phyloP scores from a whole-genome alignment of 2,797 vertebrate genomes.

The Enteromius viviparus region DNA sequence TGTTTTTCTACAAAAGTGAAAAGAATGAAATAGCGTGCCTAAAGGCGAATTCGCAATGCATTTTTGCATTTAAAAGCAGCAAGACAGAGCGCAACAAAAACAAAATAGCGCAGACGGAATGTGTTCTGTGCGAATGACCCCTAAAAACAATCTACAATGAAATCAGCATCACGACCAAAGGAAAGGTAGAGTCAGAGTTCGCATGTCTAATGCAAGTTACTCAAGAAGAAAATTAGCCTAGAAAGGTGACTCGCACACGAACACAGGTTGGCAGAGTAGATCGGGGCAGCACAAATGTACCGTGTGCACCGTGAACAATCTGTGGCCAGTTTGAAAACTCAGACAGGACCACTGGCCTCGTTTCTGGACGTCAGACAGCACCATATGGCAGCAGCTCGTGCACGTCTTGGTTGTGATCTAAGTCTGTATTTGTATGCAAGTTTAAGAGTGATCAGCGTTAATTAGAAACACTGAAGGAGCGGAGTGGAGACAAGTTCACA shows the following conservation, averaged over 20 bases:
- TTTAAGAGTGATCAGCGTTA: constrained; percentile 77
- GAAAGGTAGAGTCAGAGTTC: constrained; percentile 15
- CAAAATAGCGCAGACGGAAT: constrained; percentile 1
- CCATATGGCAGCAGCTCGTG: constrained; percentile 80
- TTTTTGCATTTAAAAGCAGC: constrained; percentile 15
- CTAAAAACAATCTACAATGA: constrained; percentile 10
- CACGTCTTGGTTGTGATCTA: constrained; percentile 77
- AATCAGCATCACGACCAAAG: constrained; percentile 19
- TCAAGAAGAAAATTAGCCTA: constrained; percentile 19
- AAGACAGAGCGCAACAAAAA: neutral
- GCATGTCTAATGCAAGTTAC: constrained; percentile 8
- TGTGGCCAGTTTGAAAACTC: constrained; percentile 80
- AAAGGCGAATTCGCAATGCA: neutral
- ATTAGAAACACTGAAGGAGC: constrained; percentile 74
- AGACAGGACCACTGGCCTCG: constrained; percentile 84
- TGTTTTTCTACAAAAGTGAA: neutral
- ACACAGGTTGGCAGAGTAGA: constrained; percentile 31
- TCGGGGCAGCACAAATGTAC: constrained; percentile 59
- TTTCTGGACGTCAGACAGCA: constrained; percentile 84
- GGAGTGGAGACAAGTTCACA: constrained; percentile 64
- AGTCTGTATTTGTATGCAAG: constrained; percentile 75
- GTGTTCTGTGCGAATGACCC: neutral
- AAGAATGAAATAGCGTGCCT: neutral
- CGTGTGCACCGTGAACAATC: constrained; percentile 72
- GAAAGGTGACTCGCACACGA: constrained; percentile 33